Evolutionary conservation across 2,797 vertebrate species (phyloP).

Genomic region (Ceyx erithaca): DNA sequence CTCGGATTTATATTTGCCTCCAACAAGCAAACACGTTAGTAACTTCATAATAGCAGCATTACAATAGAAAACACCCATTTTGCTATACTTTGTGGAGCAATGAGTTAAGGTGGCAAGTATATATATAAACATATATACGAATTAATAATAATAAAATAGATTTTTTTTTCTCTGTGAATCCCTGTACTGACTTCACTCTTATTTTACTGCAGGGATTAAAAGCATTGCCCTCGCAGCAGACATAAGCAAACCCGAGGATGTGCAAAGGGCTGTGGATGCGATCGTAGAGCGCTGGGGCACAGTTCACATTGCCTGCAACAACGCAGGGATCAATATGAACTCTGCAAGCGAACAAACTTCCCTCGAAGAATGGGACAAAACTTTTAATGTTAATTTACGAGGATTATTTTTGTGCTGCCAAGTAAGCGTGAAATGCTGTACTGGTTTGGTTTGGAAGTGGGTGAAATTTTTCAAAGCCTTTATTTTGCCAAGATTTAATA

Average conservation of each 20-base stretch:
- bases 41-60: background rate
- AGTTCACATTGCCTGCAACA: constrained; percentile 84
- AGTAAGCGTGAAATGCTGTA: constrained; percentile 65
- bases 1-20: background rate
- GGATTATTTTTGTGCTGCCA: constrained; percentile 88
- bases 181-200: background rate
- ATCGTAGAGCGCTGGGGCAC: constrained; percentile 81
- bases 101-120: background rate
- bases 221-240: constrained; percentile 78
- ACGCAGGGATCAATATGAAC: constrained; percentile 85
- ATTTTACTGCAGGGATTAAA: constrained; percentile 64
- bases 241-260: constrained; percentile 82
- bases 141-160: background rate
- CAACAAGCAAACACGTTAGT: background rate
- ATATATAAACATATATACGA: accelerated
- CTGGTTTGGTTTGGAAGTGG: background rate
- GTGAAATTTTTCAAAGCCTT: background rate
- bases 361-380: constrained; percentile 85
- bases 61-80: background rate
- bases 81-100: background rate
- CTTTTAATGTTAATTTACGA: constrained; percentile 84
- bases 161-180: background rate
- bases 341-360: constrained; percentile 84
- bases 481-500: background rate
- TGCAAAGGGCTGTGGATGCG: constrained; percentile 77